A percentile compares a stretch with the other conserved stretches of the same genome.
Conservation (phyloP, 2,113 vertebrate genomes). For the Macquaria ambigua region DNA sequence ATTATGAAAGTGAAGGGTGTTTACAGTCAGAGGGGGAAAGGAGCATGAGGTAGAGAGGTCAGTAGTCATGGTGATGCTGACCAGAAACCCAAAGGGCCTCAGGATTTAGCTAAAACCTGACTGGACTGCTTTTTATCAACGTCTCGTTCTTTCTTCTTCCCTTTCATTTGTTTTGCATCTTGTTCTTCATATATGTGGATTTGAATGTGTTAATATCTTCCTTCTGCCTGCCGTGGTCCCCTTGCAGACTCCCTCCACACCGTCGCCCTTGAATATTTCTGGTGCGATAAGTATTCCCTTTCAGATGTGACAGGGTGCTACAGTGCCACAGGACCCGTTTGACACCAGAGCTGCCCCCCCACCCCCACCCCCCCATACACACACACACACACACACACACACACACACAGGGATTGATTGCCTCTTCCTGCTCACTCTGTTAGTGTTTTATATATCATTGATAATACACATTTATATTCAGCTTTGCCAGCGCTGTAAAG, state of each 20-base stretch:
- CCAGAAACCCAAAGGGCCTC: slow-evolving; percentile 64
- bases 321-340: slow-evolving; percentile 57
- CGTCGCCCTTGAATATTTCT: slow-evolving; percentile 32
- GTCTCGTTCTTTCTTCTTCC: slow-evolving; percentile 1
- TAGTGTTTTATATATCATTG: slow-evolving; percentile 34
- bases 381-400: too few relatives aligned
- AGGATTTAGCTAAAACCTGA: slow-evolving; percentile 51
- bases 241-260: background rate
- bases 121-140: slow-evolving; percentile 56
- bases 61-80: slow-evolving; percentile 75
- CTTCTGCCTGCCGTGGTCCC: background rate
- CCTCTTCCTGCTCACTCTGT: slow-evolving; percentile 44
- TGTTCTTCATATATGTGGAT: background rate
- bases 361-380: too few relatives aligned
- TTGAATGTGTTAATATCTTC: background rate
- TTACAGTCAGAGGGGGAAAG: slow-evolving; percentile 68
- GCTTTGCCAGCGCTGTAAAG: slow-evolving; percentile 33
- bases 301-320: slow-evolving; percentile 52
- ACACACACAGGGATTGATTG: slow-evolving; percentile 47
- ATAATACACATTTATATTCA: slow-evolving; percentile 39
- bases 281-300: slow-evolving; percentile 13
- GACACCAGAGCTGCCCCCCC: slow-evolving; percentile 33
- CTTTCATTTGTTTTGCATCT: slow-evolving; percentile 6
- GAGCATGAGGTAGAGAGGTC: slow-evolving; percentile 68
- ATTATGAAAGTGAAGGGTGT: slow-evolving; percentile 73